Evolutionary conservation across 2,797 vertebrate genomes (phyloP).

Genomic region (Podarcis lilfordi): DNA sequence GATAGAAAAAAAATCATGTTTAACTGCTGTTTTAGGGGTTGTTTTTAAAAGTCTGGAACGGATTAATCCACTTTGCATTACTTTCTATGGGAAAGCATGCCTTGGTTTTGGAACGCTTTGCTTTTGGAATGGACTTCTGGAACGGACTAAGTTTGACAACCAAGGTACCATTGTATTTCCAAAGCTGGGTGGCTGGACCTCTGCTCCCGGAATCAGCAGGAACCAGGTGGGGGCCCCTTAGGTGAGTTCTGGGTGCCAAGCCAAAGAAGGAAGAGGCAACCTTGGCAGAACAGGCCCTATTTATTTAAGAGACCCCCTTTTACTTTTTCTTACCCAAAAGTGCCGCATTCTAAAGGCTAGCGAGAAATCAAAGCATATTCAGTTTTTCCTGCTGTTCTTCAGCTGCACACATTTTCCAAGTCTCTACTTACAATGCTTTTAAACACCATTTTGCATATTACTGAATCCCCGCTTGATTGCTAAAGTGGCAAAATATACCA

Average conservation of each 20-base stretch:
- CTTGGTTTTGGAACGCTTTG: too few species aligned
- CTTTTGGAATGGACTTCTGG: too few species aligned
- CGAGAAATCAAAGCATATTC: not conserved
- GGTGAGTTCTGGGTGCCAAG: not conserved
- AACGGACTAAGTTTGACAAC: too few species aligned
- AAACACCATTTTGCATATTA: slow-evolving; percentile 16
- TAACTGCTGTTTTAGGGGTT: too few species aligned
- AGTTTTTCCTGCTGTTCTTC: not conserved
- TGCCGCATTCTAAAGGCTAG: not conserved
- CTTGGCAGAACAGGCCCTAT: not conserved
- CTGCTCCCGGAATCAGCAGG: not conserved
- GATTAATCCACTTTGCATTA: too few species aligned
- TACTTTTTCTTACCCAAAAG: not conserved
- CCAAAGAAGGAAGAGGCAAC: not conserved
- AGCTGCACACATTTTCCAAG: not conserved
- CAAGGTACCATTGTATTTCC: not conserved
- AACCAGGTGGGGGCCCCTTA: not conserved
- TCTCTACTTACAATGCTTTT: slow-evolving; percentile 5
- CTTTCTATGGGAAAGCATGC: too few species aligned
- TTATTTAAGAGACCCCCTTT: not conserved
- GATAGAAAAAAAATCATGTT: too few species aligned
- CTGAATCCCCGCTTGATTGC: slow-evolving; percentile 21
- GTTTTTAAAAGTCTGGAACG: too few species aligned
- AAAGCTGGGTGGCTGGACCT: not conserved
- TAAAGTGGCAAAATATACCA: slow-evolving; percentile 14